phyloP scores from a whole-genome alignment of 2,888 invertebrate genomes.

The Metallyticus violacea region DNA sequence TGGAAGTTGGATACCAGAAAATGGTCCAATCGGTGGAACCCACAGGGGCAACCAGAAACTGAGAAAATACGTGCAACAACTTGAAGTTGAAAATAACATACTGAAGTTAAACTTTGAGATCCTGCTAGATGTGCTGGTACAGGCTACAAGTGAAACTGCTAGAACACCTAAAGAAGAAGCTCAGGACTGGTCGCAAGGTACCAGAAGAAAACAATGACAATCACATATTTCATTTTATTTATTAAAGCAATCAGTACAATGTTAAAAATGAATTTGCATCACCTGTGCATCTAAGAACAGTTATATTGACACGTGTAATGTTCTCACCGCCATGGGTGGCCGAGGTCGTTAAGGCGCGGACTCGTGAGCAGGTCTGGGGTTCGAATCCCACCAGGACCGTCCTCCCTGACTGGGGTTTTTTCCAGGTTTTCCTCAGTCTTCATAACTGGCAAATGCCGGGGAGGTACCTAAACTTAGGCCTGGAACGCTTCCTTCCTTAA shows the following conservation, averaged over 20 bases:
- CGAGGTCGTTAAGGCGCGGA: no score
- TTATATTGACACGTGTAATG: no score
- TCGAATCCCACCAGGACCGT: no score
- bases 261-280: neutral
- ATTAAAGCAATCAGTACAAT: neutral
- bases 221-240: neutral
- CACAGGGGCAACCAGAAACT: constrained; percentile 63
- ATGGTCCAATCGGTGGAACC: constrained; percentile 57
- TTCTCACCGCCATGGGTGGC: no score
- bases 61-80: constrained; percentile 59
- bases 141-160: constrained; percentile 55
- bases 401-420: no score
- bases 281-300: no score
- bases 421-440: no score
- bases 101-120: constrained; percentile 71
- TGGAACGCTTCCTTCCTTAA: no score
- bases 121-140: constrained; percentile 77
- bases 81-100: constrained; percentile 76
- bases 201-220: neutral
- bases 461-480: no score
- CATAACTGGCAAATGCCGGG: no score
- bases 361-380: no score
- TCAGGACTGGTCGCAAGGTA: neutral
- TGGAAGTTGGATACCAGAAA: constrained; percentile 70
- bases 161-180: constrained; percentile 45